Evolutionary conservation across 35 echinoderm and acorn worm genomes (phyloP).

Genomic region (Stichopus chloronotus): DNA sequence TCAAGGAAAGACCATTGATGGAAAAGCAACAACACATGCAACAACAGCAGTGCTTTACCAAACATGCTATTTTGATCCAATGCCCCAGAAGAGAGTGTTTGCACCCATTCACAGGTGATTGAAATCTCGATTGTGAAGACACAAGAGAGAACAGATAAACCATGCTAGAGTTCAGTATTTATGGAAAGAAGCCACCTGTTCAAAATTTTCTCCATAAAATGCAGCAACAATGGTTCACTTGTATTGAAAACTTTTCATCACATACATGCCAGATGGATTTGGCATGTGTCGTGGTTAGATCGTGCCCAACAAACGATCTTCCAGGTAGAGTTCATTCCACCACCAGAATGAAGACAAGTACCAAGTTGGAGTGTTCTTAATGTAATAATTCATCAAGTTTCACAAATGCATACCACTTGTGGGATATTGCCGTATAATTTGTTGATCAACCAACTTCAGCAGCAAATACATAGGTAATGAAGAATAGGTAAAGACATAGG

Average conservation of each 20-base stretch:
- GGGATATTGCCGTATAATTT: slow-evolving; percentile 44
- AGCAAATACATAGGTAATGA: slow-evolving; percentile 39
- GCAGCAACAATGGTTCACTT: slow-evolving; percentile 41
- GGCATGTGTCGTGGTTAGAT: slow-evolving; percentile 12
- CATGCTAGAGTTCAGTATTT: slow-evolving; percentile 37
- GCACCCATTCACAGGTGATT: slow-evolving; percentile 38
- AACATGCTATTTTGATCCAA: slow-evolving; percentile 27
- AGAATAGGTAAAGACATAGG: not conserved
- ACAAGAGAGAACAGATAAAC: not conserved
- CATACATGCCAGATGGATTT: slow-evolving; percentile 3
- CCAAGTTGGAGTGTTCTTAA: slow-evolving; percentile 33
- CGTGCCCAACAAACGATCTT: slow-evolving; percentile 40
- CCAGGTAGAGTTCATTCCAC: slow-evolving; percentile 25
- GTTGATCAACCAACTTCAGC: slow-evolving; percentile 38
- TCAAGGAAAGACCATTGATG: slow-evolving; percentile 60
- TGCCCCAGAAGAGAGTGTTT: not conserved
- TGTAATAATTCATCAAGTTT: slow-evolving; percentile 13
- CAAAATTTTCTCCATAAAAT: not conserved
- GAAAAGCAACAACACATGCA: slow-evolving; percentile 58
- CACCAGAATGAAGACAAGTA: not conserved
- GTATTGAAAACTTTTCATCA: not conserved
- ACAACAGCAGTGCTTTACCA: slow-evolving; percentile 48
- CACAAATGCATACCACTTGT: not conserved
- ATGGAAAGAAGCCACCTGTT: slow-evolving; percentile 26
- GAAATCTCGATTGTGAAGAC: not conserved